Evolutionary conservation across 64 coral and sea anemone genomes (phyloP).

Genomic region (Porites lutea): DNA sequence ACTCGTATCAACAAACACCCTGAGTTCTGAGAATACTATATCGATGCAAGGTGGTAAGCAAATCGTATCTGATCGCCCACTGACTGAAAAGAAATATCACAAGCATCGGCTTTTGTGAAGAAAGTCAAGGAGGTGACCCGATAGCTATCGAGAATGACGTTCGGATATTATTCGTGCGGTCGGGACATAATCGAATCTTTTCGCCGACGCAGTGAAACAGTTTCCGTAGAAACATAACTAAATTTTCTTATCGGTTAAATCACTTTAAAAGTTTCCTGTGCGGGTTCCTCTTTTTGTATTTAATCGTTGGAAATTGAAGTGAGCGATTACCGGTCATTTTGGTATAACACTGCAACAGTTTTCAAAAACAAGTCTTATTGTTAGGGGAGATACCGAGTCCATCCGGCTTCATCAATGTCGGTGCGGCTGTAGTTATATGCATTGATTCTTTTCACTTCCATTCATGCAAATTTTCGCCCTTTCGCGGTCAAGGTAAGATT

Average conservation of each 20-base stretch:
- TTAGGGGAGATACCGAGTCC: no score
- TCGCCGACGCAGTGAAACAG: background rate
- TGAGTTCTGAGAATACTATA: background rate
- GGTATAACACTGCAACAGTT: background rate
- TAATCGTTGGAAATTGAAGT: background rate
- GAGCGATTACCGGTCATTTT: no score
- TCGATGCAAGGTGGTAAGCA: background rate
- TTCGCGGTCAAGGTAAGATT: constrained; percentile 17
- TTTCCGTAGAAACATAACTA: constrained; percentile 7
- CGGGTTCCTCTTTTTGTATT: background rate
- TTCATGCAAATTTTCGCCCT: background rate
- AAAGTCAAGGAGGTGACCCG: background rate
- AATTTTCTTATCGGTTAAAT: background rate
- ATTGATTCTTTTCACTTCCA: background rate
- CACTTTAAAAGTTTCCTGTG: background rate
- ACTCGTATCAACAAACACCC: background rate
- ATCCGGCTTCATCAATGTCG: no score
- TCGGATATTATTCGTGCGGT: background rate
- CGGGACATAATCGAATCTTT: background rate
- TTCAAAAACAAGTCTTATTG: background rate
- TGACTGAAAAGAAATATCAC: background rate
- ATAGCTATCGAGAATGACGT: background rate
- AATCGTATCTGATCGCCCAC: background rate
- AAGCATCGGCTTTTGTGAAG: background rate
- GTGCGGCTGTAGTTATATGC: background rate